Percentiles rank a stretch among this genome's conserved stretches.
Evolutionary conservation across 2,797 vertebrate genomes (phyloP).

Genomic region (Rhinichthys osculus): DNA sequence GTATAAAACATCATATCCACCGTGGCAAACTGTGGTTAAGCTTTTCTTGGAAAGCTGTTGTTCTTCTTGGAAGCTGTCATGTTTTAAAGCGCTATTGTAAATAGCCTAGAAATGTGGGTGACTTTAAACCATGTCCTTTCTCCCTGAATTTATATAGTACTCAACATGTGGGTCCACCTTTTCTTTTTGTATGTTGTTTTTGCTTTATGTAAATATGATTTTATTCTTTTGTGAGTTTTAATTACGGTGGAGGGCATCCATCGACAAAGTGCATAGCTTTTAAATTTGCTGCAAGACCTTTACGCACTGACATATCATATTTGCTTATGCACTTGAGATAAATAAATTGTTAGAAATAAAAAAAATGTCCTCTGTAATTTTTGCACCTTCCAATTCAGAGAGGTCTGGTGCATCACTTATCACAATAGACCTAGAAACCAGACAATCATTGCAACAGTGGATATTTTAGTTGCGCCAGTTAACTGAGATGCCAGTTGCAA

Average conservation of each 20-base stretch:
- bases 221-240: conserved; percentile 50
- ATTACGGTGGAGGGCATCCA: conserved; percentile 53
- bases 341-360: conserved; percentile 60
- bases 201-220: conserved; percentile 47
- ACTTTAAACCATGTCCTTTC: conserved; percentile 56
- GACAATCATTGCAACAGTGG: too few relatives aligned
- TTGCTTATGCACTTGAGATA: conserved; percentile 66
- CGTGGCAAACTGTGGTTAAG: conserved; percentile 66
- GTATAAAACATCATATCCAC: conserved; percentile 53
- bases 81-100: conserved; percentile 77
- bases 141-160: conserved; percentile 16
- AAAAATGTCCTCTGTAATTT: conserved; percentile 26
- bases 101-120: conserved; percentile 76
- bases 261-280: conserved; percentile 60
- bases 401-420: background rate
- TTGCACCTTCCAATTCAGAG: background rate
- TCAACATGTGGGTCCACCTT: conserved; percentile 48
- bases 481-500: background rate
- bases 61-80: conserved; percentile 67
- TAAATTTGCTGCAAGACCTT: conserved; percentile 59
- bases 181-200: conserved; percentile 41
- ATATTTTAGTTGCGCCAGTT: background rate
- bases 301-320: conserved; percentile 65
- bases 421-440: background rate
- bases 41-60: conserved; percentile 66